Evolutionary conservation across 2,888 invertebrate genomes (phyloP), one percentile per base, ranked within the genome.

Genomic region (Nasonia oneida): DNA sequence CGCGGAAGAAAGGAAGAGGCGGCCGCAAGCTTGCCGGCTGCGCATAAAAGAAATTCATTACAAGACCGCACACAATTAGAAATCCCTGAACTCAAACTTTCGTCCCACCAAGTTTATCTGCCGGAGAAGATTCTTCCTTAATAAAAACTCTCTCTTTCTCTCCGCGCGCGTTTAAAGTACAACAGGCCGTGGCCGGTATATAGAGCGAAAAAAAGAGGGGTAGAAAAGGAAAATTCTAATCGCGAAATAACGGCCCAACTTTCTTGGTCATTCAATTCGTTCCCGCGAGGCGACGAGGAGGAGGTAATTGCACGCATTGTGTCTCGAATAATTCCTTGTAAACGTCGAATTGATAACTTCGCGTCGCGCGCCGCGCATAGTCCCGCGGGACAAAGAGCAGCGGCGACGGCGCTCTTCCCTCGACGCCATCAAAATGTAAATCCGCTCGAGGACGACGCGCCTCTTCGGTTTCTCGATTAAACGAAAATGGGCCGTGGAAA

Each of bases 341-440:
- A 79, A 76, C 57, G 37, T 77, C 37, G 81, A 77, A 81, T 77
- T 50, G 77, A 37, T 64, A 77, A 73, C 64, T 61, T 81, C 75
- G 67, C 57, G n/a, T 39, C 29, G 77, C 42, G 73, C 23, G 29
- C 29, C 29, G 29, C 37, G 10, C n/a, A 64, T 18, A 80, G 80
- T 88, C 87, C 86, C 88, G 75, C 42, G 88, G 89, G 88, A 88
- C 86, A 89, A 89, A 89, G 88, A 75, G 37, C 67, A 67, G 33
- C 67, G 18, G 2, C 39, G n/a, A 10, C 23, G 47, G 47, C 10
- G 73, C n/a, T 18, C 57, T 61, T n/a, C 75, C 23, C 80, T 23
- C 74, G 77, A 81, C 85, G 61, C 67, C 82, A 85, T 85, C 85
- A 85, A 85, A 89, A 90, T 91, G 90, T 88, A 91, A 90, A 90